Evolutionary conservation across 2,888 invertebrate species (phyloP).

Genomic region (Sisyra nigra): DNA sequence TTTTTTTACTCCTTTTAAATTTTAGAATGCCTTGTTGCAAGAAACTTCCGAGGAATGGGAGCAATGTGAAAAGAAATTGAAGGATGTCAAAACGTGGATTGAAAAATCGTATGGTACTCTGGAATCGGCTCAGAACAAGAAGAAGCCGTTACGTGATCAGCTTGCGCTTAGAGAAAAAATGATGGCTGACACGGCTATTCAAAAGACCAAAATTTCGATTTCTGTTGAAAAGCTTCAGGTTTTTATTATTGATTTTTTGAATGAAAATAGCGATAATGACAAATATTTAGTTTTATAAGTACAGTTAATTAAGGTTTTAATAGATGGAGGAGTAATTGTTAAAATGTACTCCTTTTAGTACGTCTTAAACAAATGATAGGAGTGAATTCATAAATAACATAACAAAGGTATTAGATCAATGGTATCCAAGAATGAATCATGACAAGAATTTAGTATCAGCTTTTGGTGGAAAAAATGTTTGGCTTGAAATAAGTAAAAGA

Average conservation of each 20-base stretch:
- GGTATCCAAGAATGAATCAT: too few relatives aligned
- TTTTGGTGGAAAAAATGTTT: too few relatives aligned
- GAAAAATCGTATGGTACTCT: slow-evolving; percentile 66
- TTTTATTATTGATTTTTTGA: slow-evolving; percentile 21
- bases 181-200: slow-evolving; percentile 71
- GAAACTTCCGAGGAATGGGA: slow-evolving; percentile 93
- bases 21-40: slow-evolving; percentile 70
- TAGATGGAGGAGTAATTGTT: background rate
- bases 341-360: background rate
- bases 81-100: slow-evolving; percentile 78
- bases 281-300: slow-evolving; percentile 4
- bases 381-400: too few relatives aligned
- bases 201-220: slow-evolving; percentile 76
- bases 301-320: slow-evolving; percentile 1
- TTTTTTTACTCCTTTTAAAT: background rate
- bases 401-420: too few relatives aligned
- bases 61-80: slow-evolving; percentile 85
- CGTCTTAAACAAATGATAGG: too few relatives aligned
- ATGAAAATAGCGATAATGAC: too few relatives aligned
- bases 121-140: slow-evolving; percentile 68
- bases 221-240: slow-evolving; percentile 84
- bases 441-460: too few relatives aligned
- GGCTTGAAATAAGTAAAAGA: too few relatives aligned
- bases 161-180: slow-evolving; percentile 74
- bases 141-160: slow-evolving; percentile 77